phyloP scores from a whole-genome alignment of 2,888 invertebrate genomes.

The Rotaria sp. region DNA sequence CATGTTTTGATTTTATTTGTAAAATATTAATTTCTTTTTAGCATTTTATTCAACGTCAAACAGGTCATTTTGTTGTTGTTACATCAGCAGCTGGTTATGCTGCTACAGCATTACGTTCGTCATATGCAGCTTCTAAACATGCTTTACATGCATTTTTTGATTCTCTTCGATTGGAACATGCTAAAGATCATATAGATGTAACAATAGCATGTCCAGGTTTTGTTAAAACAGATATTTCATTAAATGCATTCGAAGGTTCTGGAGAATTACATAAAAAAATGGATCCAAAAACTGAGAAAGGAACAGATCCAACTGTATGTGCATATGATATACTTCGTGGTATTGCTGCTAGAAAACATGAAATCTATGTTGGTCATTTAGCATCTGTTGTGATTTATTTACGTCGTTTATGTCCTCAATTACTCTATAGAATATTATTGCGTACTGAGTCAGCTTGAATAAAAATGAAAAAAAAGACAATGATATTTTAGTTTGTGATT shows the following conservation, averaged over 20 bases:
- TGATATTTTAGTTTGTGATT: not conserved
- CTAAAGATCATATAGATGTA: conserved; percentile 62
- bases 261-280: not conserved
- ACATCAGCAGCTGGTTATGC: conserved; percentile 66
- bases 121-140: conserved; percentile 67
- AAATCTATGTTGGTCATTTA: not conserved
- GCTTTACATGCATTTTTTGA: conserved; percentile 73
- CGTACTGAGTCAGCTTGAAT: not conserved
- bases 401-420: not conserved
- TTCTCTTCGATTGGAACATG: conserved; percentile 62
- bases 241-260: conserved; percentile 64
- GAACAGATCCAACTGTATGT: not conserved
- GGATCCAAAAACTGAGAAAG: conserved; percentile 1
- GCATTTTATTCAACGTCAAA: conserved; percentile 58
- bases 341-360: not conserved
- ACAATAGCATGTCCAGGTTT: conserved; percentile 72
- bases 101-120: conserved; percentile 49
- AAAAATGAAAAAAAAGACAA: not conserved
- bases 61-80: conserved; percentile 69
- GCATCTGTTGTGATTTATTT: not conserved
- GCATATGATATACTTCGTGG: not conserved
- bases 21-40: conserved; percentile 48
- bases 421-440: not conserved
- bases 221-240: conserved; percentile 65
- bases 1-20: not conserved